Conservation (phyloP, 2,888 invertebrate species). For the Adela reaumurella region DNA sequence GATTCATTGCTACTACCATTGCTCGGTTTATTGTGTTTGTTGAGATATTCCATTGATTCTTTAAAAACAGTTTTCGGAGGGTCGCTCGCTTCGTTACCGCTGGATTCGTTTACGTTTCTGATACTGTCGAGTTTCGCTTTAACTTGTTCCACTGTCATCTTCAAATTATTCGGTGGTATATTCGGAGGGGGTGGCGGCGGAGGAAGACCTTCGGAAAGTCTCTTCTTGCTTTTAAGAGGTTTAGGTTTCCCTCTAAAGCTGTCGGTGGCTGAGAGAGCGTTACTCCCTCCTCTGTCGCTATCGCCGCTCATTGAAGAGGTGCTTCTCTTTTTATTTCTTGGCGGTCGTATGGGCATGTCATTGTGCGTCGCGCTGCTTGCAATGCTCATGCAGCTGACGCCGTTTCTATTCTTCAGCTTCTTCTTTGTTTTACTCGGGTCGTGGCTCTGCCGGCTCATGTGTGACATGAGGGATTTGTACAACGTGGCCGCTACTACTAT, state of each 20-base stretch:
- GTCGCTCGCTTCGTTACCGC: constrained; percentile 50
- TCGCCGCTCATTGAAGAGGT: constrained; percentile 62
- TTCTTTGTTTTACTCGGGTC: constrained; percentile 37
- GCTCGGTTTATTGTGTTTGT: constrained; percentile 18
- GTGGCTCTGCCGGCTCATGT: constrained; percentile 62
- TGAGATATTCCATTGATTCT: constrained; percentile 36
- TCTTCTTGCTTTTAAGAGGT: constrained; percentile 55
- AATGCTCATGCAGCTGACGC: constrained; percentile 73
- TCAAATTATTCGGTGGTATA: constrained; percentile 31
- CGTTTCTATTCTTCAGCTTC: constrained; percentile 66
- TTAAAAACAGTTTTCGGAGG: constrained; percentile 46
- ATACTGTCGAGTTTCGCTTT: constrained; percentile 56
- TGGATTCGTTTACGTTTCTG: constrained; percentile 32
- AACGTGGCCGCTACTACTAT: constrained; percentile 88
- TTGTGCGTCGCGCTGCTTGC: constrained; percentile 58
- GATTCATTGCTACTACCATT: constrained; percentile 32
- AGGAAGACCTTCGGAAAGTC: constrained; percentile 54
- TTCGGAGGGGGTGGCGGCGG: constrained; percentile 34
- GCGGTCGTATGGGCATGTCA: constrained; percentile 63
- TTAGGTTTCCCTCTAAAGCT: constrained; percentile 45
- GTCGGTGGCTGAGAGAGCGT: constrained; percentile 31
- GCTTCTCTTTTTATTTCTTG: constrained; percentile 68
- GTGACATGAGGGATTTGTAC: constrained; percentile 83
- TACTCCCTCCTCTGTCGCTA: constrained; percentile 56
- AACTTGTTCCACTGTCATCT: constrained; percentile 51